Evolutionary conservation across 2,113 vertebrate species (phyloP), one percentile per base, ranked within the genome.

Genomic region (Collichthys lucidus): DNA sequence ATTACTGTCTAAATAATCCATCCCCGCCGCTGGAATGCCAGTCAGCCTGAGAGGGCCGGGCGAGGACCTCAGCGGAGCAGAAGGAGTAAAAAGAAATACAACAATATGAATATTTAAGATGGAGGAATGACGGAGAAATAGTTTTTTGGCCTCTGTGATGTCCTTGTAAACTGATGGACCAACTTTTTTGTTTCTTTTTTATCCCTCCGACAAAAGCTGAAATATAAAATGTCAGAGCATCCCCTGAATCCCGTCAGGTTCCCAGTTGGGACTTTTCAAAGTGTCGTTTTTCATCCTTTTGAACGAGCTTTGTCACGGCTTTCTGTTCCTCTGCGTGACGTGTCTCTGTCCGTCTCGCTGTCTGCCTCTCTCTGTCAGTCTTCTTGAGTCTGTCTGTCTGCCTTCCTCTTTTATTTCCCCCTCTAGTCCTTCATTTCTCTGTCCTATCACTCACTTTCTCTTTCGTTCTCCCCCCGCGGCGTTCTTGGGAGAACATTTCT

Each of bases 241-340:
- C 52, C 69, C 69, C 52, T 9, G 70, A 79, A 47, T 65, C 53
- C 74, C 72, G 12, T 55, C 49, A 15, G 66, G 22, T 67, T 77
- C 66, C 1, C 40, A 77, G 74, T 31, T 52, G 61, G 46, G 74
- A 84, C 14, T 71, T 77, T 83, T 83, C 79, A 65, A 56, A 60
- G 69, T 22, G 55, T 42, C 19, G 17, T 81, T 86, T 79, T 70
- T 81, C 78, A 59, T 70, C 31, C 56, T 77, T 70, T 70, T 86
- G 74, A 79, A 26, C 15, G 14, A 64, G 77, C 70, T 75, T 75
- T 55, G 67, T 76, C 66, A 14, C 22, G 49, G 57, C 55, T 74
- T 46, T 52, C 59, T 60, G 49, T 79, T 79, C 55, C 81, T 71
- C 78, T 61, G 70, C 53, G 71, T 40, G 50, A 76, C 31, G 61